These are phyloP conservation scores for Heliornis fulica DNA, from an alignment of 2,113 vertebrate species.

Conservation along the genomic window DNA sequence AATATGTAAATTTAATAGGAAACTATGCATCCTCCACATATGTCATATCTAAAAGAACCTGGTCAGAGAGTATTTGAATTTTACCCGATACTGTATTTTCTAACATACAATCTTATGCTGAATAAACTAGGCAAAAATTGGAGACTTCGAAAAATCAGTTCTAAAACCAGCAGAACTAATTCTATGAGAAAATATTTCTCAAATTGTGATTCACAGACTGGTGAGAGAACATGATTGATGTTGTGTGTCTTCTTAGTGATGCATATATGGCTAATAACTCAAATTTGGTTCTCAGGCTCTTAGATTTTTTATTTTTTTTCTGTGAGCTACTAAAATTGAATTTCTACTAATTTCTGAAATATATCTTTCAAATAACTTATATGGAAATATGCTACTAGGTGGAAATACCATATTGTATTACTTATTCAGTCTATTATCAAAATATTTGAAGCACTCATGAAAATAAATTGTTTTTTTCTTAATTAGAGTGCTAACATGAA, in stretches of 20 bases:
- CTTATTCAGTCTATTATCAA: neutral
- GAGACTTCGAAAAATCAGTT: neutral
- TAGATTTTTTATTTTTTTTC: too few species aligned
- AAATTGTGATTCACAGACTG: neutral
- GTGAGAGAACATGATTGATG: neutral
- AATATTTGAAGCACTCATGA: neutral
- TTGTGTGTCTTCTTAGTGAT: neutral
- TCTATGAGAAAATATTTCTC: neutral
- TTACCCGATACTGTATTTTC: neutral
- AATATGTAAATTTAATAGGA: neutral
- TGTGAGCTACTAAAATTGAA: neutral
- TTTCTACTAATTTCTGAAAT: neutral
- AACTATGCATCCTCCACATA: neutral
- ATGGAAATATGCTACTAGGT: neutral
- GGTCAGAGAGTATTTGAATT: neutral
- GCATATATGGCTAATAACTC: neutral
- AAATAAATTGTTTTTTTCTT: neutral
- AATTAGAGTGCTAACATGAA: neutral
- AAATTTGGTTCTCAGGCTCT: neutral
- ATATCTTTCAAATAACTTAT: neutral
- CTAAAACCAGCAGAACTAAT: neutral
- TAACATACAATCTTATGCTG: neutral
- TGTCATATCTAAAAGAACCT: neutral
- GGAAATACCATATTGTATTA: neutral
- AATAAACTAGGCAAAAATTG: neutral